These are phyloP conservation scores for Muntiacus reevesi DNA, from an alignment of 2,113 vertebrate genomes.

Conservation along the genomic window DNA sequence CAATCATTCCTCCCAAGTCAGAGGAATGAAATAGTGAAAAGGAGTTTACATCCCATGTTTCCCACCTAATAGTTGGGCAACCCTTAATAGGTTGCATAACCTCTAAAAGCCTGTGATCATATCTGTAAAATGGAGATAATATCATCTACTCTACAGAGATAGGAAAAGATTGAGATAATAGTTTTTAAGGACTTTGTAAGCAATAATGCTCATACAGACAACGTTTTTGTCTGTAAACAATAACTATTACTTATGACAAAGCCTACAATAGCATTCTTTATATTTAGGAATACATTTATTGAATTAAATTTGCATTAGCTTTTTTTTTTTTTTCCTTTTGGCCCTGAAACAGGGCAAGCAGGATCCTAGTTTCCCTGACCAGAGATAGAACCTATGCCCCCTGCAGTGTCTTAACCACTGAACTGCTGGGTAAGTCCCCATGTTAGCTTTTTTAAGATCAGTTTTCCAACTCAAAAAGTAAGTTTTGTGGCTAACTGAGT, in stretches of 20 bases:
- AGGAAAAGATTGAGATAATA: not conserved
- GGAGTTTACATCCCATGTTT: not conserved
- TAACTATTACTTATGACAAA: not conserved
- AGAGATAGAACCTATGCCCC: not conserved
- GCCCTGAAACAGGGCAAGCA: not conserved
- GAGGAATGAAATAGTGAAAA: not conserved
- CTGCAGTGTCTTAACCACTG: not conserved
- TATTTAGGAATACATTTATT: not conserved
- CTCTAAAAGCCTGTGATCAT: not conserved
- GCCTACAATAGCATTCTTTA: not conserved
- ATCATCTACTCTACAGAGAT: not conserved
- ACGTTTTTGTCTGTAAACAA: not conserved
- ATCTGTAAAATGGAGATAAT: not conserved
- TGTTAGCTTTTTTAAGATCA: not conserved
- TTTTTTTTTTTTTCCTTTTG: not conserved
- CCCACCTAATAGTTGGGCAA: not conserved
- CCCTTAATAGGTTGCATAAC: not conserved
- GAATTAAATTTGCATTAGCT: not conserved
- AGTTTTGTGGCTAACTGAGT: not conserved
- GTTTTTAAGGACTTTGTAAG: not conserved
- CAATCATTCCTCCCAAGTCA: not conserved
- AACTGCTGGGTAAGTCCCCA: not conserved
- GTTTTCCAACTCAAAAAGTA: not conserved
- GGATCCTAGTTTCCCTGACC: not conserved
- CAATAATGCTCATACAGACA: not conserved